phyloP scores from a whole-genome alignment of 2,113 vertebrate genomes.

The Stictonetta naevosa region DNA sequence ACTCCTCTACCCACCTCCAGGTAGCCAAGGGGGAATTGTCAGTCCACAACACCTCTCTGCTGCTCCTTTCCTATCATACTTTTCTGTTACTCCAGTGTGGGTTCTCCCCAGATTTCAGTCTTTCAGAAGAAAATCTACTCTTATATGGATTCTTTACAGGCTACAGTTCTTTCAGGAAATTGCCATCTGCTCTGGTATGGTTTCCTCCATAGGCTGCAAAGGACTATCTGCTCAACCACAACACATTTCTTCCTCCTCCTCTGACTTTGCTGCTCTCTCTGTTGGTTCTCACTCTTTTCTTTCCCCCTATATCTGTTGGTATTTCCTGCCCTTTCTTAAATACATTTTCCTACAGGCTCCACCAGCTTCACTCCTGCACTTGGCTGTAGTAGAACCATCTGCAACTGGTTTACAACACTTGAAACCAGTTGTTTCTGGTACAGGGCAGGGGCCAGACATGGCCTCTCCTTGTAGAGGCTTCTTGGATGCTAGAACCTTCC shows the following conservation, averaged over 20 bases:
- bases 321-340: background rate
- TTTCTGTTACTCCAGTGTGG: background rate
- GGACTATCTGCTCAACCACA: background rate
- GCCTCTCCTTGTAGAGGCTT: background rate
- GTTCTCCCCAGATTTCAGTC: background rate
- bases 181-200: rapidly evolving
- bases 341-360: background rate
- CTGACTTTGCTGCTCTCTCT: background rate
- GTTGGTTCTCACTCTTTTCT: background rate
- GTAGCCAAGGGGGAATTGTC: background rate
- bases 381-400: background rate
- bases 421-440: background rate
- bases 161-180: background rate
- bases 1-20: background rate
- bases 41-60: background rate
- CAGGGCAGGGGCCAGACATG: rapidly evolving
- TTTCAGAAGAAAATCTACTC: background rate
- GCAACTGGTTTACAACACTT: background rate
- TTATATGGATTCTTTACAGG: background rate
- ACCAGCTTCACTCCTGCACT: rapidly evolving
- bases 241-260: background rate
- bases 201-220: background rate
- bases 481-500: background rate
- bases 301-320: background rate
- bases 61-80: background rate